Conservation (phyloP, 2,888 invertebrate species). For the Callimorpha dominula region DNA sequence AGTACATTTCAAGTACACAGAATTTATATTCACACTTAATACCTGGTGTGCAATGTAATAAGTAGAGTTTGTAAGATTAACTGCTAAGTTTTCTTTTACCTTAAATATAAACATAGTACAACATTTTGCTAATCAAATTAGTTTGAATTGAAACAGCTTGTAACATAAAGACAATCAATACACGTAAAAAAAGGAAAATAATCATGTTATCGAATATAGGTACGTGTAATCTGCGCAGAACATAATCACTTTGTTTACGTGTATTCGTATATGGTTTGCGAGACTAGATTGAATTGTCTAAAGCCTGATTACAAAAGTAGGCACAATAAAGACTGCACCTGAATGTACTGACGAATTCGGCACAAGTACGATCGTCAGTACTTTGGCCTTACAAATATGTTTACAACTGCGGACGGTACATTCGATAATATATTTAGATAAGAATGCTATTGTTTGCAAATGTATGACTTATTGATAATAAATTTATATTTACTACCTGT, state of each 20-base stretch:
- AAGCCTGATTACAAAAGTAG: slow-evolving; percentile 33
- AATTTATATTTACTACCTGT: background rate
- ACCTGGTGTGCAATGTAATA: too few species aligned
- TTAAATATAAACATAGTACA: too few species aligned
- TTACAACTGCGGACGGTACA: slow-evolving; percentile 22
- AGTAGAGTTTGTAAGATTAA: too few species aligned
- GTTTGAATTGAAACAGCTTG: too few species aligned
- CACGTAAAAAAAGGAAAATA: background rate
- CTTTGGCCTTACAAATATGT: slow-evolving; percentile 25
- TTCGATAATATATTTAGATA: slow-evolving; percentile 38
- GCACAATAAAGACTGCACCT: slow-evolving; percentile 52
- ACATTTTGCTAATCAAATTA: too few species aligned
- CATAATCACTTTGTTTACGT: too few species aligned
- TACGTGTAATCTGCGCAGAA: background rate
- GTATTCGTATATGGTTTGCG: too few species aligned
- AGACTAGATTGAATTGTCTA: slow-evolving; percentile 27
- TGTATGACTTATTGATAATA: slow-evolving; percentile 10
- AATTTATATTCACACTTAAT: too few species aligned
- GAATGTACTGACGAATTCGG: slow-evolving; percentile 51
- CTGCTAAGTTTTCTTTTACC: too few species aligned
- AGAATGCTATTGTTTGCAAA: slow-evolving; percentile 38
- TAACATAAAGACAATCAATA: background rate
- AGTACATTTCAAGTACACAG: too few species aligned
- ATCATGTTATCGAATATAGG: background rate
- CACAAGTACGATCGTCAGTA: slow-evolving; percentile 34